Evolutionary conservation across 2,888 invertebrate genomes (phyloP).

Genomic region (Bedellia somnulentella): DNA sequence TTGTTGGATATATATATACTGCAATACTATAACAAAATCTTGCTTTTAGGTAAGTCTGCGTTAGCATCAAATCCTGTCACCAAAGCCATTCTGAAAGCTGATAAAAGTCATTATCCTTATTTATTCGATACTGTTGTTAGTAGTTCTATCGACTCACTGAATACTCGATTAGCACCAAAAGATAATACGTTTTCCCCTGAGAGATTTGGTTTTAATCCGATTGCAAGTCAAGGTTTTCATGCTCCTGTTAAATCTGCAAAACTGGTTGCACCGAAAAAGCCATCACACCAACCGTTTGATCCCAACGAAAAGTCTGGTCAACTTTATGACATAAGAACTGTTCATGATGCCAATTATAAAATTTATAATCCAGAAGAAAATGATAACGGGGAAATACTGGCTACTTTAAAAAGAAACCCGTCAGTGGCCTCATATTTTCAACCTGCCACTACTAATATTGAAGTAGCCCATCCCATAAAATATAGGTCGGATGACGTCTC

Average conservation of each 20-base stretch:
- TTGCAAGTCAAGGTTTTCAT: slow-evolving; percentile 43
- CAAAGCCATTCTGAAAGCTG: slow-evolving; percentile 41
- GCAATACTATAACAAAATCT: slow-evolving; percentile 13
- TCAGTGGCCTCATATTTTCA: slow-evolving; percentile 45
- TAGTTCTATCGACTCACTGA: slow-evolving; percentile 50
- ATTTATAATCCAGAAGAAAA: slow-evolving; percentile 47
- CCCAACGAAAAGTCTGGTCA: slow-evolving; percentile 15
- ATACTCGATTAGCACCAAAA: slow-evolving; percentile 35
- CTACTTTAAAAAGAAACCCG: slow-evolving; percentile 45
- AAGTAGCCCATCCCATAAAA: slow-evolving; percentile 41
- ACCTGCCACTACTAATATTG: slow-evolving; percentile 40
- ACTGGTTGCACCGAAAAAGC: slow-evolving; percentile 26
- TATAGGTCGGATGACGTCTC: slow-evolving; percentile 40
- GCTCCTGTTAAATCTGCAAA: slow-evolving; percentile 31
- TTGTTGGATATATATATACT: not conserved
- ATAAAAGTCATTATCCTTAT: slow-evolving; percentile 46
- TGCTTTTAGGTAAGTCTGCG: slow-evolving; percentile 45
- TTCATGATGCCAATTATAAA: slow-evolving; percentile 51
- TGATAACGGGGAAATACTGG: slow-evolving; percentile 38
- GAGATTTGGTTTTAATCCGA: slow-evolving; percentile 49
- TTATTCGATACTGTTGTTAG: slow-evolving; percentile 48
- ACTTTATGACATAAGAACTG: slow-evolving; percentile 41
- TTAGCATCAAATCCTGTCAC: slow-evolving; percentile 46
- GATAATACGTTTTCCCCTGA: slow-evolving; percentile 42
- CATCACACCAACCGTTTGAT: slow-evolving; percentile 9